Percentiles rank a stretch among this genome's conserved stretches.
These are phyloP conservation scores for Perithous albicinctus DNA, from an alignment of 2,888 invertebrate species.

Conservation along the genomic window DNA sequence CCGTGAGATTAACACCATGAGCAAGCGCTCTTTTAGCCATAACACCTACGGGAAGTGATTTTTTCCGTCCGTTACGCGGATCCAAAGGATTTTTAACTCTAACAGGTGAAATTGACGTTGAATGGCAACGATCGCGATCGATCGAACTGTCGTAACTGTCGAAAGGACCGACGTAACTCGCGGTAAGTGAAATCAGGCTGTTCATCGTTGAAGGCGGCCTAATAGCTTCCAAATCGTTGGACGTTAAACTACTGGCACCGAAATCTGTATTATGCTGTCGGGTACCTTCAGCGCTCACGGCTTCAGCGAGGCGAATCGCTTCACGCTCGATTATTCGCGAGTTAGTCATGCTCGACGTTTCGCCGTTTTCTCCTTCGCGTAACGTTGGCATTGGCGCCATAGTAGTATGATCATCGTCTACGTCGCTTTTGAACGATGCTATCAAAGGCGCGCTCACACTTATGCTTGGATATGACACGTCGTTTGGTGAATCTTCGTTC, in stretches of 20 bases:
- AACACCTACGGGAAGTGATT: conserved; percentile 89
- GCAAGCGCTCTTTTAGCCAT: conserved; percentile 91
- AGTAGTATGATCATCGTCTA: conserved; percentile 79
- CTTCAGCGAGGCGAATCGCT: conserved; percentile 89
- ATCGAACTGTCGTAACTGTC: conserved; percentile 71
- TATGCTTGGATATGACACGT: conserved; percentile 92
- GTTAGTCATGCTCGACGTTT: conserved; percentile 88
- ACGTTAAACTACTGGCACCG: conserved; percentile 81
- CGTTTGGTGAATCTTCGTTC: conserved; percentile 93
- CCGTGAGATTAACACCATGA: conserved; percentile 85
- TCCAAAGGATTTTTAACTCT: conserved; percentile 66
- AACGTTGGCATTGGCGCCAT: conserved; percentile 67
- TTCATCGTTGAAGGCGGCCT: conserved; percentile 93
- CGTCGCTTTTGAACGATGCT: conserved; percentile 89
- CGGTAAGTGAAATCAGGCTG: conserved; percentile 87
- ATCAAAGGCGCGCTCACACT: conserved; percentile 91
- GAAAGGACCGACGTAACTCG: conserved; percentile 82
- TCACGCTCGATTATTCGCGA: conserved; percentile 91
- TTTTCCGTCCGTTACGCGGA: conserved; percentile 85
- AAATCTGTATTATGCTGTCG: conserved; percentile 66
- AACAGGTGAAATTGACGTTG: conserved; percentile 75
- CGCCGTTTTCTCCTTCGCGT: conserved; percentile 72
- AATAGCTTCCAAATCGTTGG: conserved; percentile 90
- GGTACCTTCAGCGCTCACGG: conserved; percentile 85
- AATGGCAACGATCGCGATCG: conserved; percentile 73